Evolutionary conservation across 1,140 invertebrate genomes (phyloP), one percentile per base, ranked within the genome.

Genomic region (Hylaeus anthracinus): DNA sequence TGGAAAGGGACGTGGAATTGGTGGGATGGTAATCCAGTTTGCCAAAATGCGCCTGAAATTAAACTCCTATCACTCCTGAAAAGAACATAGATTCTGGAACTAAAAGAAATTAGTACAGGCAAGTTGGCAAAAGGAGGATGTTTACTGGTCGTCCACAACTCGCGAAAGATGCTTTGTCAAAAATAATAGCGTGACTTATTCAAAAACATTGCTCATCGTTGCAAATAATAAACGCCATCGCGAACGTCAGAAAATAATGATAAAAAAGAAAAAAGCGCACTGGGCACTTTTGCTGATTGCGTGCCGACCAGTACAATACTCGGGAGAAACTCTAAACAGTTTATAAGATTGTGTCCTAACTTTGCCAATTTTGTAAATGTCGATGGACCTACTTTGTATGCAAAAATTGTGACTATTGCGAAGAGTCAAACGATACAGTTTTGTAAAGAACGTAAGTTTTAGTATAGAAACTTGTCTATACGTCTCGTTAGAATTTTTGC

Each of bases 21-120:
- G 41, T 85, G 45, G 72, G 74, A 80, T 85, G 51, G 76, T 86
- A 78, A 81, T 89, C 74, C 82, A 84, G 75, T 82, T 88, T 88
- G 86, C 89, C 88, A 90, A 90, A 90, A 88, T 90, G 85, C 81
- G 86, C 88, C 92, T 92, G 92, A 91, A 92, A 93, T 88, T 84
- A 91, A 92, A 92, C 76, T 86, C 84, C 78, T 65, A 84, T 90
- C 89, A 89, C 84, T 86, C 88, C 90, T 91, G 90, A 82, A 91
- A 91, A 89, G 81, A 90, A 89, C 79, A 88, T 74, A 83, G 72
- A 85, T 83, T 90, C 89, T 91, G 88, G 80, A 91, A 91, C 72
- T 86, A 90, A 91, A 91, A 89, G 72, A 90, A 92, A 90, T 91
- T 91, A 90, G 86, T 90, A 80, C 73, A 71, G 84, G 84, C 82